phyloP scores from a whole-genome alignment of 2,888 invertebrate genomes.

The Lasius platythorax region DNA sequence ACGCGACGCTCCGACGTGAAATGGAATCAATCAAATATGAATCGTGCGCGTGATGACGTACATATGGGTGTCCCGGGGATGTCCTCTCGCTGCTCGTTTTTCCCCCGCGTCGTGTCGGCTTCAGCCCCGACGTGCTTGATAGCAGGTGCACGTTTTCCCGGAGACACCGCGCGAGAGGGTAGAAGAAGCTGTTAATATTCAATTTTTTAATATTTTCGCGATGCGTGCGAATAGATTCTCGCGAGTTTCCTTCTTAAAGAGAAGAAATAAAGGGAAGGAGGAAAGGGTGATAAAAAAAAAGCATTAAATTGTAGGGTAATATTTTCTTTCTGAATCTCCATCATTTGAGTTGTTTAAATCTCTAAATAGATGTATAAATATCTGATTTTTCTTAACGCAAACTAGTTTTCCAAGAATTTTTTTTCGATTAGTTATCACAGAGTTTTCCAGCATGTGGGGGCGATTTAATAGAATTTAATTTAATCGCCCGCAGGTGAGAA shows the following conservation, averaged over 20 bases:
- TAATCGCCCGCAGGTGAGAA: slow-evolving; percentile 59
- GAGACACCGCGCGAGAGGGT: neutral
- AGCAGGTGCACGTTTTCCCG: slow-evolving; percentile 24
- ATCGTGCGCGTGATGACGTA: slow-evolving; percentile 63
- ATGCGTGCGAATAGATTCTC: neutral
- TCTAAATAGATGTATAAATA: no score
- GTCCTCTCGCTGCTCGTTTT: slow-evolving; percentile 31
- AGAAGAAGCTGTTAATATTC: slow-evolving; percentile 14
- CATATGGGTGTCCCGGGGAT: slow-evolving; percentile 23
- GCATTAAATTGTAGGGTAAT: neutral
- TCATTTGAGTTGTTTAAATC: no score
- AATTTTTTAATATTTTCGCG: slow-evolving; percentile 14
- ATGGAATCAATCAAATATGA: slow-evolving; percentile 83
- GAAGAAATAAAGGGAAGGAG: neutral
- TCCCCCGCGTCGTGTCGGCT: slow-evolving; percentile 4
- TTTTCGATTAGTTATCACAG: neutral
- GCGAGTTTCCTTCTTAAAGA: neutral
- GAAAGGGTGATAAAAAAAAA: neutral
- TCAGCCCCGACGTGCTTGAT: neutral
- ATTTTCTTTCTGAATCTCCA: neutral
- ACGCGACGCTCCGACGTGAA: slow-evolving; percentile 63
- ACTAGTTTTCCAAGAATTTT: no score
- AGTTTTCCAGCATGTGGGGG: neutral
- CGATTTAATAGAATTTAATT: slow-evolving; percentile 1
- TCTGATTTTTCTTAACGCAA: no score